A percentile compares a stretch with the other conserved stretches of the same genome.
phyloP scores from a whole-genome alignment of 30 jellyfish, hydroid and myxozoan species.

The Turritopsis dohrnii region DNA sequence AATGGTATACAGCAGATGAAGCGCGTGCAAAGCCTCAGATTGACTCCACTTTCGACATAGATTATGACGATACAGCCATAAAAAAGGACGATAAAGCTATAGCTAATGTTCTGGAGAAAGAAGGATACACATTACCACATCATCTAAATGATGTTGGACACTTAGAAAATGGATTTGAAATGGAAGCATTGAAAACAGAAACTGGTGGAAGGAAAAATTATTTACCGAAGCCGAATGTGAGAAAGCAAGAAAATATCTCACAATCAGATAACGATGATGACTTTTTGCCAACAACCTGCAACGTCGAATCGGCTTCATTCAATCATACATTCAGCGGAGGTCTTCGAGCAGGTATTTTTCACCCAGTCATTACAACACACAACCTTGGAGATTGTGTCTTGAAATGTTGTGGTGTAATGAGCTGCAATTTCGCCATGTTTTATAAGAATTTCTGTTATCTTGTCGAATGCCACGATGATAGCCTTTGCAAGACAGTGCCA shows the following conservation, averaged over 20 bases:
- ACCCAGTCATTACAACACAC: slow-evolving; percentile 50
- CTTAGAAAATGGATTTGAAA: not conserved
- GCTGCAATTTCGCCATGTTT: slow-evolving; percentile 82
- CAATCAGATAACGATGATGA: not conserved
- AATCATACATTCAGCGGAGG: slow-evolving; percentile 64
- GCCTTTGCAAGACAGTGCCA: slow-evolving; percentile 50
- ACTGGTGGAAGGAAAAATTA: slow-evolving; percentile 1
- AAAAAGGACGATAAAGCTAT: not conserved
- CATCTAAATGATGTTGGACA: not conserved
- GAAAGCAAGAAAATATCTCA: not conserved
- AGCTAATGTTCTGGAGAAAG: not conserved
- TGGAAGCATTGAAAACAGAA: slow-evolving; percentile 1
- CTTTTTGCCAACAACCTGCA: slow-evolving; percentile 22
- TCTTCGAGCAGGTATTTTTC: slow-evolving; percentile 68
- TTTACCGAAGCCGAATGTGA: not conserved
- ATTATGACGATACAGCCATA: not conserved
- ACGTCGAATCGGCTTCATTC: slow-evolving; percentile 40
- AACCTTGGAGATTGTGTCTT: slow-evolving; percentile 66
- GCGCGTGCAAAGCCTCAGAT: not conserved
- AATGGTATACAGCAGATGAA: not conserved
- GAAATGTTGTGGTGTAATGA: slow-evolving; percentile 54
- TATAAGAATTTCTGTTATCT: slow-evolving; percentile 66
- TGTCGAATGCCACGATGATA: slow-evolving; percentile 53
- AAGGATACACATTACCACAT: not conserved
- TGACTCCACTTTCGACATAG: not conserved